Conservation (phyloP, 2,113 vertebrate genomes). For the Stercorarius parasiticus region DNA sequence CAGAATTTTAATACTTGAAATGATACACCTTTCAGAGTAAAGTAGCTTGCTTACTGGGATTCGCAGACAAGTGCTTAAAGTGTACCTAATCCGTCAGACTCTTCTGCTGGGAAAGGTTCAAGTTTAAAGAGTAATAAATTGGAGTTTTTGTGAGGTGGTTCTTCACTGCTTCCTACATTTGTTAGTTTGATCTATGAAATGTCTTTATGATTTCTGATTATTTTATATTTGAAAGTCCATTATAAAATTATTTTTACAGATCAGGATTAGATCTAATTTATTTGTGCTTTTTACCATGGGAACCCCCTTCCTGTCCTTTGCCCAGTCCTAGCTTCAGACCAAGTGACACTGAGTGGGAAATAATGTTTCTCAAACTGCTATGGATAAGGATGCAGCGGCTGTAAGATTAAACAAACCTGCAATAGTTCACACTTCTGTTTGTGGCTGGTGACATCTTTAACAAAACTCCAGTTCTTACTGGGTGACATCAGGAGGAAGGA, state of each 20-base stretch:
- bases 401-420: conserved; percentile 36
- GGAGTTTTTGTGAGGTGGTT: not conserved
- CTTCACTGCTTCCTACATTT: not conserved
- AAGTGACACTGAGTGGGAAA: conserved; percentile 9
- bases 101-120: not conserved
- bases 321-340: not conserved
- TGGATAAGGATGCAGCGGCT: not conserved
- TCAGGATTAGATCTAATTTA: not conserved
- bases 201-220: not conserved
- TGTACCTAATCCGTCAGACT: not conserved
- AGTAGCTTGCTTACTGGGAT: not conserved
- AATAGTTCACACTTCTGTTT: conserved; percentile 18
- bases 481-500: conserved; percentile 4
- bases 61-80: not conserved
- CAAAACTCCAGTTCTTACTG: not conserved
- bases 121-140: not conserved
- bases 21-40: not conserved
- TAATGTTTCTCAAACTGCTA: conserved; percentile 8
- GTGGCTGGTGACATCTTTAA: conserved; percentile 28
- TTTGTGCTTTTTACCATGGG: not conserved
- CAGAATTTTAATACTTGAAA: conserved; percentile 44
- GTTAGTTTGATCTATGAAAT: not conserved
- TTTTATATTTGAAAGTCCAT: not conserved
- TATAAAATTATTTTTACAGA: not conserved
- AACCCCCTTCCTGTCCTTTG: not conserved